Evolutionary conservation across 35 echinoderm and acorn worm species (phyloP).

Genomic region (Ophioderma brevispina): DNA sequence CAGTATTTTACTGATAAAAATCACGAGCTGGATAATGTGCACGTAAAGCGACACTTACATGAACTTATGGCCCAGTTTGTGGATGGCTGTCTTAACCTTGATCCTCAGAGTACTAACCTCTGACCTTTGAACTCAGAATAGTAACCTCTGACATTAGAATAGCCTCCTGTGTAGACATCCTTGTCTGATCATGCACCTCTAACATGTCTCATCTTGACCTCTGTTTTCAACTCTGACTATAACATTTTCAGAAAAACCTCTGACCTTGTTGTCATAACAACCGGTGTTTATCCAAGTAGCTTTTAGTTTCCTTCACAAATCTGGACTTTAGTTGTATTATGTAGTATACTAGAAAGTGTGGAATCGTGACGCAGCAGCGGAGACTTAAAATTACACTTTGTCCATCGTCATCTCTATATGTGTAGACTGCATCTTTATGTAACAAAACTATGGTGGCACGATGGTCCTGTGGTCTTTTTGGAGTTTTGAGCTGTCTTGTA

Average conservation of each 20-base stretch:
- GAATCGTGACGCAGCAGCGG: no score
- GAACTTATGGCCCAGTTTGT: neutral
- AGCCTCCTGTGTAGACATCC: neutral
- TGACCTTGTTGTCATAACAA: neutral
- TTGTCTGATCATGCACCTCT: neutral
- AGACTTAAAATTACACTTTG: no score
- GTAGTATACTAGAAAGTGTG: neutral
- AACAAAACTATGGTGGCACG: neutral
- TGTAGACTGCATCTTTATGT: neutral
- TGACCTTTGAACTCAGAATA: neutral
- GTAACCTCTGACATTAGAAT: neutral
- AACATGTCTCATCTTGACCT: neutral
- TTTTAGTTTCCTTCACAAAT: neutral
- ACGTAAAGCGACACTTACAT: neutral
- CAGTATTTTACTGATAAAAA: neutral
- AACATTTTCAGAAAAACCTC: neutral
- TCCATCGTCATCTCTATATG: neutral
- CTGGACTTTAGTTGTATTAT: neutral
- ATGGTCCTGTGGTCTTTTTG: neutral
- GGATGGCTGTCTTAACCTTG: neutral
- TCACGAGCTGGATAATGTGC: neutral
- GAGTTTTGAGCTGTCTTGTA: neutral
- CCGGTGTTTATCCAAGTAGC: neutral
- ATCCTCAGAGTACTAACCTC: neutral
- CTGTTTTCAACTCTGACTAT: neutral